Percentiles rank a stretch among this genome's conserved stretches.
Conservation (phyloP, 2,113 vertebrate genomes). For the Thalassarche chlororhynchos region DNA sequence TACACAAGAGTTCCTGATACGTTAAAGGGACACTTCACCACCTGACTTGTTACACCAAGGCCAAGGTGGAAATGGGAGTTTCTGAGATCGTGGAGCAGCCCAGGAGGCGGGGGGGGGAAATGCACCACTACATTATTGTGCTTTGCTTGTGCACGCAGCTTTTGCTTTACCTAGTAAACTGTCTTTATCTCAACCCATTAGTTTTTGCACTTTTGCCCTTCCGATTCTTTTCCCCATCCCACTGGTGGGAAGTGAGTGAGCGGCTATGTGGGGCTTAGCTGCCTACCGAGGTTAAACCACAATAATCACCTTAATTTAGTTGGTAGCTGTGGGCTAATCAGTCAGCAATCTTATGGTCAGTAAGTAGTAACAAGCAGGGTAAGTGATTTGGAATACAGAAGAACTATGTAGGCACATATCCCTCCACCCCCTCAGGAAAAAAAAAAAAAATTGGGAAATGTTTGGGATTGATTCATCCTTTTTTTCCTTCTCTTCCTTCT, state of each 20-base stretch:
- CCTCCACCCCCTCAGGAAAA: too few species aligned
- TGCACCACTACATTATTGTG: too few species aligned
- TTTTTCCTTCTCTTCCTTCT: background rate
- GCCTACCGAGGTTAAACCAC: background rate
- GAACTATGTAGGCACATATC: background rate
- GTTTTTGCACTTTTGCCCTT: background rate
- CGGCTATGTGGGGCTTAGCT: background rate
- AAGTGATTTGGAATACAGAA: background rate
- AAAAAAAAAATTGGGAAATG: background rate
- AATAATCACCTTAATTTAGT: background rate
- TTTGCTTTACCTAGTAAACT: background rate
- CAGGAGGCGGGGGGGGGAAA: too few species aligned
- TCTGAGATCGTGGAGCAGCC: too few species aligned
- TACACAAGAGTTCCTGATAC: too few species aligned
- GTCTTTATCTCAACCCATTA: background rate
- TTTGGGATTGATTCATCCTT: background rate
- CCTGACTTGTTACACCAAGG: too few species aligned
- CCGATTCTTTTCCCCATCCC: background rate
- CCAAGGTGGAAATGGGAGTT: too few species aligned
- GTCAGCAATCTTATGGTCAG: background rate
- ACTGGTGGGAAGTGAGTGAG: background rate
- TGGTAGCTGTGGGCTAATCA: background rate
- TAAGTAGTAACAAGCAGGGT: background rate
- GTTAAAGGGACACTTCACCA: too few species aligned
- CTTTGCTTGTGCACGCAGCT: accelerated